phyloP scores from a whole-genome alignment of 2,797 vertebrate genomes.

The Salmo trutta region DNA sequence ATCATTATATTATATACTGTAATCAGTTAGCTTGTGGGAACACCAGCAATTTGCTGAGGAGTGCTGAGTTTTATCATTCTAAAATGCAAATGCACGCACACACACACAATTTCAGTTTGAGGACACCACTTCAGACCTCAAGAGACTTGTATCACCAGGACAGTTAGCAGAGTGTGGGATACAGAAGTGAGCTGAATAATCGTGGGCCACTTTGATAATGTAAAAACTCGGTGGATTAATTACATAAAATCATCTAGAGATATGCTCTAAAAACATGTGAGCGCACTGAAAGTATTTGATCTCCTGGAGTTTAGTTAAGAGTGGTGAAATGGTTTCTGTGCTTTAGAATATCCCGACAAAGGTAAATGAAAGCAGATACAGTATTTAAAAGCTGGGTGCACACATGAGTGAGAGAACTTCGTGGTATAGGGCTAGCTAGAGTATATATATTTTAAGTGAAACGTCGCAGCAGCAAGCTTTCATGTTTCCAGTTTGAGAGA shows the following conservation, averaged over 20 bases:
- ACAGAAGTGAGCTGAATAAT: not conserved
- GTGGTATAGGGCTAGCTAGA: not conserved
- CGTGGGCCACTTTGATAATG: constrained; percentile 4
- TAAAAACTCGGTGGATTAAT: constrained; percentile 19
- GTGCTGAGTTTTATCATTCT: not conserved
- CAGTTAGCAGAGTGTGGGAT: constrained; percentile 4
- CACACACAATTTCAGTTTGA: not conserved
- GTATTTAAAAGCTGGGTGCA: not conserved
- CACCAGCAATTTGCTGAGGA: not conserved
- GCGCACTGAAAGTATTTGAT: constrained; percentile 5
- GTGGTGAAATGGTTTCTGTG: not conserved
- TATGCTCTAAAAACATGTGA: not conserved
- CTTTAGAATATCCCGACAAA: not conserved
- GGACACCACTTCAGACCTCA: constrained; percentile 7
- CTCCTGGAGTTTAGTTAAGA: constrained; percentile 1
- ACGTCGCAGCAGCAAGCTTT: not conserved
- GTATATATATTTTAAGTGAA: not conserved
- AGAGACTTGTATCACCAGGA: constrained; percentile 12
- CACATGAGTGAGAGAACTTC: not conserved
- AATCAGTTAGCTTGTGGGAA: not conserved
- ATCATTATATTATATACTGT: not conserved
- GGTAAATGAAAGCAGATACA: not conserved
- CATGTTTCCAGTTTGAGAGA: not conserved
- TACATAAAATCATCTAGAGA: constrained; percentile 22
- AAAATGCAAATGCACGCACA: constrained; percentile 4